These are phyloP conservation scores for Umimayanthus kanabou DNA, from an alignment of 92 coral and sea anemone species.

Conservation along the genomic window DNA sequence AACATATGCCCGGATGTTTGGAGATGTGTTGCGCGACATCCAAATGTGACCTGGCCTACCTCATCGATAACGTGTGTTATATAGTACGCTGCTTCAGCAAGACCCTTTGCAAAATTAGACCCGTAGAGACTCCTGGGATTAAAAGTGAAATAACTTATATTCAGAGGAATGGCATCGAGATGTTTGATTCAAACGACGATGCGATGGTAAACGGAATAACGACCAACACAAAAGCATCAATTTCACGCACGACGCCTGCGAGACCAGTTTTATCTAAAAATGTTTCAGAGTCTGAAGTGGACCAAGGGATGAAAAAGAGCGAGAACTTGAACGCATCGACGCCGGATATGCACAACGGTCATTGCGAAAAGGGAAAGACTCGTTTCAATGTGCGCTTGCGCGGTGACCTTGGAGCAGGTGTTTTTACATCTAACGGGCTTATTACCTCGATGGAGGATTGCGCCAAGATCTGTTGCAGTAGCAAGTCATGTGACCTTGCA, in stretches of 20 bases:
- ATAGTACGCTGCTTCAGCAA: conserved; percentile 83
- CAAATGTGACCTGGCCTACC: conserved; percentile 83
- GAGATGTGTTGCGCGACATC: conserved; percentile 75
- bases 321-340: not conserved
- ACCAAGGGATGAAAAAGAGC: conserved; percentile 13
- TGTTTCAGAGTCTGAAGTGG: conserved; percentile 6
- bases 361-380: conserved; percentile 71
- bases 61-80: conserved; percentile 80
- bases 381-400: conserved; percentile 73
- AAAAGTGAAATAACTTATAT: conserved; percentile 77
- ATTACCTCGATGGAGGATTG: conserved; percentile 78
- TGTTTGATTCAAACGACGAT: conserved; percentile 76
- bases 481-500: conserved; percentile 87
- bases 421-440: conserved; percentile 75
- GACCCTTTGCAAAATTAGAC: conserved; percentile 81
- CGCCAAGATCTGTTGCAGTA: conserved; percentile 74
- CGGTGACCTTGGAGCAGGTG: conserved; percentile 87
- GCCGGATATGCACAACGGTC: not conserved
- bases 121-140: conserved; percentile 68
- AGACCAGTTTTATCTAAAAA: not conserved
- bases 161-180: conserved; percentile 64
- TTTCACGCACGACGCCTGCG: not conserved
- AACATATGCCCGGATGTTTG: conserved; percentile 68
- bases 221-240: conserved; percentile 32
- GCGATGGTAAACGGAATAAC: conserved; percentile 60